Evolutionary conservation across 2,113 vertebrate species (phyloP).

Genomic region (Coturnix japonica): DNA sequence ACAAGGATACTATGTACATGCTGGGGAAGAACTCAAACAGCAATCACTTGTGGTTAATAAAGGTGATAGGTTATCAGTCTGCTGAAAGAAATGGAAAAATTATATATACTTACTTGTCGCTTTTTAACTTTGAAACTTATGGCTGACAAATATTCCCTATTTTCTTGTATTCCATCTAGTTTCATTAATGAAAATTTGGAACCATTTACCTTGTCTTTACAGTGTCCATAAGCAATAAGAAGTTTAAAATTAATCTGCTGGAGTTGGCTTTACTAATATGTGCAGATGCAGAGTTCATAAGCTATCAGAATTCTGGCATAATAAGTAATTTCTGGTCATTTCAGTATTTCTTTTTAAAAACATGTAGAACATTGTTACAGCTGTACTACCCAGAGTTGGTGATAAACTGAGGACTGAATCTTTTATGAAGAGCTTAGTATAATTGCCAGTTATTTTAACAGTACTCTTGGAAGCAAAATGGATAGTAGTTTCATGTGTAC

Average conservation of each 20-base stretch:
- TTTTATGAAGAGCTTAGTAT: neutral
- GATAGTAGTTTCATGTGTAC: neutral
- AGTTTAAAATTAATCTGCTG: conserved; percentile 13
- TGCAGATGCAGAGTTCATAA: neutral
- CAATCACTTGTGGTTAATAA: neutral
- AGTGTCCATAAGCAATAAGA: neutral
- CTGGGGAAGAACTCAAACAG: neutral
- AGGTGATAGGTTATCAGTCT: neutral
- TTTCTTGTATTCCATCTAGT: neutral
- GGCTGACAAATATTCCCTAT: neutral
- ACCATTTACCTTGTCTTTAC: conserved; percentile 9
- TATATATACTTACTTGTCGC: neutral
- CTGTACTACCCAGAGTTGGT: neutral
- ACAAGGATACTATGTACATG: neutral
- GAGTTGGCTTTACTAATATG: neutral
- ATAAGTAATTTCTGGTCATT: neutral
- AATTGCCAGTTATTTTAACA: neutral
- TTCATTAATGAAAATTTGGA: conserved; percentile 48
- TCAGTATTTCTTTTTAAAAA: neutral
- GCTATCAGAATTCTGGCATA: neutral
- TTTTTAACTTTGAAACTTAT: conserved; percentile 1
- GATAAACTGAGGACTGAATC: neutral
- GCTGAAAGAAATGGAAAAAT: neutral
- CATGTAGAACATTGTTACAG: neutral
- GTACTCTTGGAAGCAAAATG: neutral